Percentiles rank a stretch among this genome's conserved stretches.
phyloP scores from a whole-genome alignment of 2,797 vertebrate genomes.

The Margarornis squamiger region DNA sequence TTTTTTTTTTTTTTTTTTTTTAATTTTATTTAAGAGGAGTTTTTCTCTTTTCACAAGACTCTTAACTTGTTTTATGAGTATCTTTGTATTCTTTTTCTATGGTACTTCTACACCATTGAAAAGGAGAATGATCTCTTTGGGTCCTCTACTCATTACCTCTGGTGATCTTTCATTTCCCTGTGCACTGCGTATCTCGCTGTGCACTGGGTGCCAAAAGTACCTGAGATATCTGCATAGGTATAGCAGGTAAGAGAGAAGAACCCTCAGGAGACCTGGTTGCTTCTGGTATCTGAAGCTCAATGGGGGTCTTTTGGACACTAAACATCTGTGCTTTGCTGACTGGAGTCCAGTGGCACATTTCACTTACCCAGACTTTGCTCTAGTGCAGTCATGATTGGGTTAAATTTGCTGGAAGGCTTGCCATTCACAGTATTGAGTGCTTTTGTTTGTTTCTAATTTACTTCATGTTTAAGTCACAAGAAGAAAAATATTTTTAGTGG shows the following conservation, averaged over 20 bases:
- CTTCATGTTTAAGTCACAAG: background rate
- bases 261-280: background rate
- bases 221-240: background rate
- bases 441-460: background rate
- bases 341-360: background rate
- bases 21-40: no score
- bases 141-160: background rate
- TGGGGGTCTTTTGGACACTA: background rate
- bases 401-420: background rate
- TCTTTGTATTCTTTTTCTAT: background rate
- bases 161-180: background rate
- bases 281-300: background rate
- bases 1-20: no score
- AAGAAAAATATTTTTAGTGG: background rate
- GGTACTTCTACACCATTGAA: background rate
- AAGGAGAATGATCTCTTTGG: background rate
- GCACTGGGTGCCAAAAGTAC: background rate
- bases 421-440: background rate
- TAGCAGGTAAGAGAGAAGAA: background rate
- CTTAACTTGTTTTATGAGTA: background rate
- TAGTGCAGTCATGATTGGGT: background rate
- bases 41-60: background rate
- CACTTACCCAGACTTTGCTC: background rate
- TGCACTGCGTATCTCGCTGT: fast-evolving
- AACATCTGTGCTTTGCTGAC: background rate